Base-by-base conservation (phyloP, 2,113 vertebrate species). In the Mola mola region DNA sequence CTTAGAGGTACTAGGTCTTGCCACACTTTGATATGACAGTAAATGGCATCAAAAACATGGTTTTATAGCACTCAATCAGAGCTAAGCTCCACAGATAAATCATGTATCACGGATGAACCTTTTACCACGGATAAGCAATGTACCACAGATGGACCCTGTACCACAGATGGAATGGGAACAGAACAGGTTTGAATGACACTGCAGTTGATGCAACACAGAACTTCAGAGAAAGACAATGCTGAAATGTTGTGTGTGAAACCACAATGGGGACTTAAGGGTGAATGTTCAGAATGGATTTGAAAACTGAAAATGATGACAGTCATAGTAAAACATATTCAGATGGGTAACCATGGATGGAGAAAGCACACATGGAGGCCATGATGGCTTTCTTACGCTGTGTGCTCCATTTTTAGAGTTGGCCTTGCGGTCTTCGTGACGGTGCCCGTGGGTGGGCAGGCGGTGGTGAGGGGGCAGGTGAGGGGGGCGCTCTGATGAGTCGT, bases 401-500 rank as follows among this genome's bases (percentile, higher is more conserved):
- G 93, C 89, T 88, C 94, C 96, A 68, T 96, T 96, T 91, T 95
- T 93, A 81, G 92, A 88, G 88, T 94, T 87, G 66, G 90, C 88
- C 91, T 95, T 97, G 90, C 93, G 94, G 29, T 98, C 96, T 77
- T 98, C 97, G 5, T 93, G 91, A 41, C 94, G 95, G 81, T 93
- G 94, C 1, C 87, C 89, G 78, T 91, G 94, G 79, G 89, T 91
- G 17, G 92, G 92, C 91, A 89, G 89, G 89, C 91, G 86, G 88
- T 93, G 92, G 88, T 92, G 90, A 87, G 92, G 92, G 90, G 93
- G 92, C 85, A 91, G 75, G 85, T 92, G 91, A 85, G 93, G 91
- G 83, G 90, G 92, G 79, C 89, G 91, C 51, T 84, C 79, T 7
- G 83, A 60, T 84, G 94, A 93, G 92, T 96, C 94, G 92, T 96